A percentile compares a stretch with the other conserved stretches of the same genome.
These are phyloP conservation scores for Carcharodon carcharias DNA, from an alignment of 2,797 vertebrate species.

Conservation along the genomic window DNA sequence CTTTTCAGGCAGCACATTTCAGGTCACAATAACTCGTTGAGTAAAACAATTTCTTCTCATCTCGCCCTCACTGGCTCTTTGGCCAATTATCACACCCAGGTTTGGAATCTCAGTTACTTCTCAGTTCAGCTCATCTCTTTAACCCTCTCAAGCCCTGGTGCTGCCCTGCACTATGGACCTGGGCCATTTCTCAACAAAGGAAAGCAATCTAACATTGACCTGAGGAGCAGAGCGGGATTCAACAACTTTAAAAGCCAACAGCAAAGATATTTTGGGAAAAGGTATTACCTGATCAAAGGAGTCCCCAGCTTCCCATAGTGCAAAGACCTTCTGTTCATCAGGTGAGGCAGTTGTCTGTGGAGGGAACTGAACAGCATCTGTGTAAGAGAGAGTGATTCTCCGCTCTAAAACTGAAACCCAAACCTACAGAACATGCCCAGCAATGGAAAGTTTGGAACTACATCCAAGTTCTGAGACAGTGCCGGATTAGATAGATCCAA, in stretches of 20 bases:
- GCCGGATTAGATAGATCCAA: neutral
- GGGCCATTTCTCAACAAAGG: neutral
- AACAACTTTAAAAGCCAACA: neutral
- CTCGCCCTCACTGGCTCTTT: neutral
- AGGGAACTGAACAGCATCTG: constrained; percentile 70
- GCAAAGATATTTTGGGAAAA: neutral
- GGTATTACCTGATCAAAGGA: constrained; percentile 76
- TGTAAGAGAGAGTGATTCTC: neutral
- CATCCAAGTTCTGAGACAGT: neutral
- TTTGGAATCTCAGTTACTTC: neutral
- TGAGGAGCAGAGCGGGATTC: neutral
- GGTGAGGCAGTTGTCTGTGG: constrained; percentile 78
- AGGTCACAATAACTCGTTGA: neutral
- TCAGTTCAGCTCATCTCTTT: neutral
- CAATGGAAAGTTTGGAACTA: neutral
- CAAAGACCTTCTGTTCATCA: constrained; percentile 95
- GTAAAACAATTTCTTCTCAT: neutral
- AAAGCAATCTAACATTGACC: neutral
- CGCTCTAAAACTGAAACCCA: neutral
- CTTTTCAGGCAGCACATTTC: neutral
- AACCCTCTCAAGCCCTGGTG: neutral
- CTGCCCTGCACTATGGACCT: neutral
- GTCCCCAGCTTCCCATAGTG: constrained; percentile 88
- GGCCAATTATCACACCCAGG: neutral
- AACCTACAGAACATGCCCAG: neutral